Conservation (phyloP, 2,888 invertebrate species). For the Hymenopus coronatus region DNA sequence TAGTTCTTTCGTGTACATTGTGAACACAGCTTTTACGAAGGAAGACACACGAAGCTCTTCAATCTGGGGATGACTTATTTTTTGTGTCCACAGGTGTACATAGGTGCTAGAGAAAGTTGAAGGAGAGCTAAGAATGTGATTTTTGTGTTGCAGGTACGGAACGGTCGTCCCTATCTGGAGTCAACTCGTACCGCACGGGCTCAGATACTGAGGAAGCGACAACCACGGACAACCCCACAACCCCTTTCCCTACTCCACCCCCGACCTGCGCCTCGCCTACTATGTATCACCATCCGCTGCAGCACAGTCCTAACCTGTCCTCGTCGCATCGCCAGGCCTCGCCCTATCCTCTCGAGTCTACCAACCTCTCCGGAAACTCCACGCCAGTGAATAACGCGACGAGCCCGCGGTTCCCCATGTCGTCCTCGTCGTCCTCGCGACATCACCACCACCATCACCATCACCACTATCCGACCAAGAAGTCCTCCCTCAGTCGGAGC, state of each 20-base stretch:
- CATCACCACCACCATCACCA: conserved; percentile 25
- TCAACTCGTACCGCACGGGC: conserved; percentile 63
- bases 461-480: conserved; percentile 26
- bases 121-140: too few species aligned
- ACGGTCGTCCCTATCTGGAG: conserved; percentile 31
- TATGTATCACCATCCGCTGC: conserved; percentile 44
- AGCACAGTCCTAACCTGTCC: conserved; percentile 26
- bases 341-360: conserved; percentile 68
- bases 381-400: conserved; percentile 28
- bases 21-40: too few species aligned
- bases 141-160: conserved; percentile 53
- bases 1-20: too few species aligned
- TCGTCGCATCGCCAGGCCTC: conserved; percentile 58
- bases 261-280: conserved; percentile 51
- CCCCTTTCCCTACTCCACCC: conserved; percentile 55
- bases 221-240: conserved; percentile 55
- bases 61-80: too few species aligned
- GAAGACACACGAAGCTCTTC: too few species aligned
- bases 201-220: conserved; percentile 63
- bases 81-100: too few species aligned
- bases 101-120: too few species aligned
- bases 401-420: conserved; percentile 24
- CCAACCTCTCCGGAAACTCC: conserved; percentile 46
- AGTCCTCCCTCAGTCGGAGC: conserved; percentile 22
- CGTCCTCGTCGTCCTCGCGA: conserved; percentile 17